Base-by-base conservation (phyloP, 1,140 invertebrate genomes). In the Drosophila suzukii region DNA sequence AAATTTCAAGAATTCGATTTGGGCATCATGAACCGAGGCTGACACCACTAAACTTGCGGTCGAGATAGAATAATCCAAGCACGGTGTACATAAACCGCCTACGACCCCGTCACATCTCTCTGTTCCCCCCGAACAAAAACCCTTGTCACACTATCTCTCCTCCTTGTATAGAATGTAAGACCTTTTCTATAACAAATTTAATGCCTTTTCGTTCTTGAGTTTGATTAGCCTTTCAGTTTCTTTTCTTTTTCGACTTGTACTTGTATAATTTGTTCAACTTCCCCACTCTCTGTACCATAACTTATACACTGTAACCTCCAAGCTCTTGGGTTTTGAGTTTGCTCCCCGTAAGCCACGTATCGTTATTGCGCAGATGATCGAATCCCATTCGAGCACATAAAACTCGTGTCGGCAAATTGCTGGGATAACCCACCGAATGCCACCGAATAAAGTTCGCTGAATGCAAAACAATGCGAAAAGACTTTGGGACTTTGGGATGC, bases 301-400 rank as follows among this genome's bases (percentile, higher is more conserved):
- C 72, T 88, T 88, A 89, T 86, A 89, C 89, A 91, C 84, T 91
- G 90, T 91, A 91, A 91, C 81, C 81, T 60, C 70, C 65, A 81
- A 91, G 71, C 89, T 83, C 53, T 78, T 83, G 81, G 81, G 89
- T 91, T 34, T 34, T 34, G 32, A 34, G 43, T 62, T 86, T 83
- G 75, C 81, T 91, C 81, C 89, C 3, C 27, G 27, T 27, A 1
- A 27, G 27, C 27, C 27, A 91, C 83, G 88, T 89, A 82, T 82
- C 81, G 89, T 81, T 85, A 85, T 78, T 81, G 67, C 68, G 83
- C 75, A 77, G 54, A 55, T 59, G 27, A 78, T 76, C 75, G 41
- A 41, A 53, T 55, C 51, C 62, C 57, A 61, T 43, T 44, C 39
- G 49, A 39, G 38, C 41, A 76, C 44, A 65, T 58, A 57, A 61